Evolutionary conservation across 2,113 vertebrate genomes (phyloP).

Genomic region (Prolemur simus): DNA sequence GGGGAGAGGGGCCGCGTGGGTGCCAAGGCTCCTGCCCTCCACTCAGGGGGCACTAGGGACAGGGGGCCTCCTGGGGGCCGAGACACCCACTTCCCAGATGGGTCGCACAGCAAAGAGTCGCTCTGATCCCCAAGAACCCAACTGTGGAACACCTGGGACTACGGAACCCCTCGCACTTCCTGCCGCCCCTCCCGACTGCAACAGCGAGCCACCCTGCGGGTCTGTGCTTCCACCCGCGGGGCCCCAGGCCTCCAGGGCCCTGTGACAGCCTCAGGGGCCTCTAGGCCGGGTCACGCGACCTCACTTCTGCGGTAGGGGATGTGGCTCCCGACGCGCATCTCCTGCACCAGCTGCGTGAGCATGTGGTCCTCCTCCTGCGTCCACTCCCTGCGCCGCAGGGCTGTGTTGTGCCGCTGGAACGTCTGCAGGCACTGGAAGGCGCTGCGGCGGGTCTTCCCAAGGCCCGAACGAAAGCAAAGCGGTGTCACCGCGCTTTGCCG

Average conservation of each 20-base stretch:
- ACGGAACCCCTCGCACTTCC: fast-evolving
- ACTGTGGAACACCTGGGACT: fast-evolving
- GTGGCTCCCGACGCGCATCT: conserved; percentile 95
- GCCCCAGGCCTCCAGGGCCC: background rate
- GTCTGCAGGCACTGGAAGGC: conserved; percentile 96
- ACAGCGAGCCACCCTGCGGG: background rate
- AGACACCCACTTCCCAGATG: background rate
- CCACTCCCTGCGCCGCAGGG: conserved; percentile 87
- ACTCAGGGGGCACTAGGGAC: background rate
- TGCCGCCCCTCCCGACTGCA: background rate
- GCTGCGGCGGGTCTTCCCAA: conserved; percentile 88
- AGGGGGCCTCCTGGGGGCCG: background rate
- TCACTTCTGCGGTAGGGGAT: conserved; percentile 95
- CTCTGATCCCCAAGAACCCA: fast-evolving
- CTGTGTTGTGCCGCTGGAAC: conserved; percentile 88
- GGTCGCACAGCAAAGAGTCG: too few relatives aligned
- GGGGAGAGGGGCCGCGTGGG: background rate
- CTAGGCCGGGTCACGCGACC: background rate
- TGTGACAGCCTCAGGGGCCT: too few relatives aligned
- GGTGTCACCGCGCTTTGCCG: fast-evolving
- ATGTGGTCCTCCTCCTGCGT: conserved; percentile 87
- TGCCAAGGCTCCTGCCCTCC: fast-evolving
- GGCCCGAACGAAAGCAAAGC: background rate
- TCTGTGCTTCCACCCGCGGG: fast-evolving
- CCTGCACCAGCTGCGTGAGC: conserved; percentile 90